Conservation (phyloP, 2,888 invertebrate species). For the Brassicogethes aeneus region DNA sequence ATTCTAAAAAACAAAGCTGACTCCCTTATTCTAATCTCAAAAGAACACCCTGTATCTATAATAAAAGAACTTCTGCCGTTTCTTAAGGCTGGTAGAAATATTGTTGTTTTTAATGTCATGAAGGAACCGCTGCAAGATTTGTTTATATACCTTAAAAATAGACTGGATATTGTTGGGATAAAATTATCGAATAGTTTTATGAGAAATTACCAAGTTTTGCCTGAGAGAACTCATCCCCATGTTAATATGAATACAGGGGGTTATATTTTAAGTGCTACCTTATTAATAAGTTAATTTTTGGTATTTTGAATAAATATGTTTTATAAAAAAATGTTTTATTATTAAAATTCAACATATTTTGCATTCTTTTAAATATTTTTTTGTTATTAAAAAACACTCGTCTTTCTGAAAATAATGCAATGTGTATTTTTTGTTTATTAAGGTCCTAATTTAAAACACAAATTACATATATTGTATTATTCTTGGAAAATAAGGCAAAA, state of each 20-base stretch:
- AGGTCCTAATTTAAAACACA: too few relatives aligned
- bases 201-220: slow-evolving; percentile 81
- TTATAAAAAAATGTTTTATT: slow-evolving; percentile 18
- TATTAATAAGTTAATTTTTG: too few relatives aligned
- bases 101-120: slow-evolving; percentile 74
- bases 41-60: slow-evolving; percentile 79
- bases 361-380: too few relatives aligned
- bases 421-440: too few relatives aligned
- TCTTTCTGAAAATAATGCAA: too few relatives aligned
- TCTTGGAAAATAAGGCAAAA: too few relatives aligned
- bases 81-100: slow-evolving; percentile 70
- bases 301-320: too few relatives aligned
- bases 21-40: slow-evolving; percentile 68
- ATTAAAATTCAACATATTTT: too few relatives aligned
- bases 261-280: slow-evolving; percentile 69
- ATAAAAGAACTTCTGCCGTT: slow-evolving; percentile 66
- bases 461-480: too few relatives aligned
- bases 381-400: too few relatives aligned
- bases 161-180: slow-evolving; percentile 63
- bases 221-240: slow-evolving; percentile 89
- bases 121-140: slow-evolving; percentile 80
- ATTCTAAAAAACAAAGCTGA: slow-evolving; percentile 59
- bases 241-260: slow-evolving; percentile 89
- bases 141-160: slow-evolving; percentile 67
- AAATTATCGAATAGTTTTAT: slow-evolving; percentile 80